Evolutionary conservation across 2,888 invertebrate species (phyloP).

Genomic region (Elysia crispata): DNA sequence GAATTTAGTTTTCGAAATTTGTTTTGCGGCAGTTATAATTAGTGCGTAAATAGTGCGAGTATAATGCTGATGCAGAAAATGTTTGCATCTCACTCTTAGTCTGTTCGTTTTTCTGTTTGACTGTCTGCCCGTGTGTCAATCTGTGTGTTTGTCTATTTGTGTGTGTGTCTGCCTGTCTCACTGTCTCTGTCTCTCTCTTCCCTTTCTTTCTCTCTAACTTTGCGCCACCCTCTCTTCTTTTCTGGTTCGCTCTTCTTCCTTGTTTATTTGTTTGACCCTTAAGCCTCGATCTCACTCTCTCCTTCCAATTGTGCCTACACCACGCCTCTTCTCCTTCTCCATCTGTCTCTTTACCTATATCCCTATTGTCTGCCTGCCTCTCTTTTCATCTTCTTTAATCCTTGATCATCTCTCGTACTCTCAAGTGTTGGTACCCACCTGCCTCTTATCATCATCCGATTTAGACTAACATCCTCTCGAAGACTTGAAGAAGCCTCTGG

Average conservation of each 20-base stretch:
- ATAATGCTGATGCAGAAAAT: no score
- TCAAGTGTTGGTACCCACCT: no score
- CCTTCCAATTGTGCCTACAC: background rate
- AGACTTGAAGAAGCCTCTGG: no score
- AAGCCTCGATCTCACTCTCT: conserved; percentile 14
- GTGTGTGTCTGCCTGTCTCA: background rate
- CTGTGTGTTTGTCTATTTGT: conserved; percentile 28
- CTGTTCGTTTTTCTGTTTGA: conserved; percentile 5
- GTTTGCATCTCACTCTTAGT: background rate
- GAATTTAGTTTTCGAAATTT: no score
- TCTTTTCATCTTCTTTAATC: no score
- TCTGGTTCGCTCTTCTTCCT: background rate
- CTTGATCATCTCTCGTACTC: no score
- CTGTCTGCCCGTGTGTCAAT: conserved; percentile 17
- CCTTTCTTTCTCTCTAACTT: background rate
- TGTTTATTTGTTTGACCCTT: background rate
- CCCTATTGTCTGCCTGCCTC: no score
- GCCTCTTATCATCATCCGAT: no score
- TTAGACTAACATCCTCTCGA: no score
- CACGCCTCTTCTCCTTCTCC: background rate
- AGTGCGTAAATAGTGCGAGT: no score
- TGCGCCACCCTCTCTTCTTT: background rate
- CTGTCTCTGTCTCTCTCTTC: background rate
- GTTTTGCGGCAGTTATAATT: no score
- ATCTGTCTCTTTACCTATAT: no score